These are phyloP conservation scores for Diloba caeruleocephala DNA, from an alignment of 2,888 invertebrate genomes.

Conservation along the genomic window DNA sequence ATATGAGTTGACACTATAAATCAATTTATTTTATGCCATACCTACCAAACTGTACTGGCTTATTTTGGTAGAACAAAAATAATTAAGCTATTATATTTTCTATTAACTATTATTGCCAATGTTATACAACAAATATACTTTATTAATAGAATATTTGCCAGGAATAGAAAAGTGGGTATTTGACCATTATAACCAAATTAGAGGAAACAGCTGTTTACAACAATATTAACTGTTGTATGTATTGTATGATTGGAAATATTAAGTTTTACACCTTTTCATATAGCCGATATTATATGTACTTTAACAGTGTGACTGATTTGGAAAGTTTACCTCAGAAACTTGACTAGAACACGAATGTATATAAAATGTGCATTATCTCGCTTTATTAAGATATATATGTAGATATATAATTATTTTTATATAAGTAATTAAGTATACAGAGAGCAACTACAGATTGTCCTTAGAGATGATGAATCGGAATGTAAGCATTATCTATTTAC, in stretches of 20 bases:
- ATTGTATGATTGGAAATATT: constrained; percentile 4
- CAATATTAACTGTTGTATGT: constrained; percentile 2
- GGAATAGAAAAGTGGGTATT: background rate
- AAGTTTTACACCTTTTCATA: background rate
- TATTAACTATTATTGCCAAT: constrained; percentile 1
- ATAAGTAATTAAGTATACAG: background rate
- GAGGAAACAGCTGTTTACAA: background rate
- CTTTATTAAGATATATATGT: constrained; percentile 1
- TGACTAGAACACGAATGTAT: background rate
- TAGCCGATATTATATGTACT: background rate
- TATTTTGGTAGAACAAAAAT: background rate
- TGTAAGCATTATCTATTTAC: background rate
- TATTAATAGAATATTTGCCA: background rate
- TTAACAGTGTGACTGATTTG: background rate
- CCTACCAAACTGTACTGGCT: background rate
- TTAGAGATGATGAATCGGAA: background rate
- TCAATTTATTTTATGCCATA: constrained; percentile 2
- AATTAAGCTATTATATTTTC: constrained; percentile 4
- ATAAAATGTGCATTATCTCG: background rate
- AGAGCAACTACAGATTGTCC: background rate
- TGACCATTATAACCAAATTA: background rate
- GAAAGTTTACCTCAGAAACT: background rate
- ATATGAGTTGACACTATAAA: constrained; percentile 24
- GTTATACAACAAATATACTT: constrained; percentile 3
- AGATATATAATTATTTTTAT: constrained; percentile 3